A percentile compares a stretch with the other conserved stretches of the same genome.
These are phyloP conservation scores for Danio albolineatus DNA, from an alignment of 2,797 vertebrate genomes.

Conservation along the genomic window DNA sequence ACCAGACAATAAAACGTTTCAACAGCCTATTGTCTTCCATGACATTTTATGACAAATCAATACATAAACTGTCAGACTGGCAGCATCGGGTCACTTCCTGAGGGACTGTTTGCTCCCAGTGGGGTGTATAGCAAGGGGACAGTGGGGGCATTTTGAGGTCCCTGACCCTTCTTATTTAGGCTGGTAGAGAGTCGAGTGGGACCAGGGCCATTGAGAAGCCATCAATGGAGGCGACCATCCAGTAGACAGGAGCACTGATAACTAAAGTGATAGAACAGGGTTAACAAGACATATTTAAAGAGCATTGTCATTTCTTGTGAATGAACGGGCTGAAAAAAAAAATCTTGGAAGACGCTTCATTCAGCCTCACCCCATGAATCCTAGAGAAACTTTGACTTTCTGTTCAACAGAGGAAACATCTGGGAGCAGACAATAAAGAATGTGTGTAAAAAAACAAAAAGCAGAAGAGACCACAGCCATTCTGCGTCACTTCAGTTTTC, in stretches of 20 bases:
- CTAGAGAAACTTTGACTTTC: slow-evolving; percentile 68
- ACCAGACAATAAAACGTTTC: slow-evolving; percentile 7
- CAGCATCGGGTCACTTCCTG: slow-evolving; percentile 55
- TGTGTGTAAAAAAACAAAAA: slow-evolving; percentile 24
- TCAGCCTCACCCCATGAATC: slow-evolving; percentile 64
- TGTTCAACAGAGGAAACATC: slow-evolving; percentile 65
- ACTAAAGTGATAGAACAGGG: slow-evolving; percentile 66
- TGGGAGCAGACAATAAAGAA: slow-evolving; percentile 61
- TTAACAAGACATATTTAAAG: slow-evolving; percentile 76
- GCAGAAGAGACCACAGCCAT: slow-evolving; percentile 2
- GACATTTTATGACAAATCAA: slow-evolving; percentile 60
- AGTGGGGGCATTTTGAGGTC: slow-evolving; percentile 72
- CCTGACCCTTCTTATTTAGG: slow-evolving; percentile 75
- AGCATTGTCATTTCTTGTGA: slow-evolving; percentile 75
- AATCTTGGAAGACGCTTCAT: slow-evolving; percentile 61
- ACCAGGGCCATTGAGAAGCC: slow-evolving; percentile 67
- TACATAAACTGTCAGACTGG: slow-evolving; percentile 59
- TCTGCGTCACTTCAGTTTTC: slow-evolving; percentile 32
- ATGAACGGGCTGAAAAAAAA: slow-evolving; percentile 54
- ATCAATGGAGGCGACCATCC: slow-evolving; percentile 83
- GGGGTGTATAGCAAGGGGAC: slow-evolving; percentile 56
- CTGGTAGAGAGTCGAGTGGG: slow-evolving; percentile 65
- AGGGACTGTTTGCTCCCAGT: slow-evolving; percentile 63
- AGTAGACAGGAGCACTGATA: slow-evolving; percentile 72
- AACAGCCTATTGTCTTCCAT: slow-evolving; percentile 47